phyloP scores from a whole-genome alignment of 2,797 vertebrate genomes.

The Amazona finschi region DNA sequence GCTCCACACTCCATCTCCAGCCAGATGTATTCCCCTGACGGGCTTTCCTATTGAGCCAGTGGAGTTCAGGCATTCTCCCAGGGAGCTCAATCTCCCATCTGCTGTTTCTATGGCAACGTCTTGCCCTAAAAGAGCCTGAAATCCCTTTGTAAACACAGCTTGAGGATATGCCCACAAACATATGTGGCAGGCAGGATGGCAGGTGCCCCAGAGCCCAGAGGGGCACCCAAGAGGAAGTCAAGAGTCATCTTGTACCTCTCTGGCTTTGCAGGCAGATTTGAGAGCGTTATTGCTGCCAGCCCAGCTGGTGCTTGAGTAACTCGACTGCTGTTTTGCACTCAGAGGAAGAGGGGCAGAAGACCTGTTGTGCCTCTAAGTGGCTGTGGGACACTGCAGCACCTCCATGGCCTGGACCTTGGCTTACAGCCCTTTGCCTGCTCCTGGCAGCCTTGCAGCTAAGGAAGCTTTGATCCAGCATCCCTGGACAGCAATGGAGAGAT shows the following conservation, averaged over 20 bases:
- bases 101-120: constrained; percentile 61
- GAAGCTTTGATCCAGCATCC: background rate
- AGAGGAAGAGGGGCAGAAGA: background rate
- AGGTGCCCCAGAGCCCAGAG: constrained; percentile 7
- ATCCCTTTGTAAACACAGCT: constrained; percentile 45
- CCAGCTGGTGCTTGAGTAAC: constrained; percentile 28
- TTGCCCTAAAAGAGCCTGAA: constrained; percentile 48
- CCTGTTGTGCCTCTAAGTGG: background rate
- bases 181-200: background rate
- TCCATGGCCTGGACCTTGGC: background rate
- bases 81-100: constrained; percentile 12
- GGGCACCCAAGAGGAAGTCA: background rate
- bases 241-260: background rate
- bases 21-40: background rate
- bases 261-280: background rate
- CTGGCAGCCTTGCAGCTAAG: background rate
- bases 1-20: background rate
- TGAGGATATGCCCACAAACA: constrained; percentile 39
- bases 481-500: background rate
- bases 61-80: constrained; percentile 12
- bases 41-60: background rate
- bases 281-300: constrained; percentile 12
- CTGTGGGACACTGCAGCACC: background rate
- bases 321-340: background rate
- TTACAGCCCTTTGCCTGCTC: background rate